These are phyloP conservation scores for Macrophya annulata DNA, from an alignment of 2,888 invertebrate species.

Conservation along the genomic window DNA sequence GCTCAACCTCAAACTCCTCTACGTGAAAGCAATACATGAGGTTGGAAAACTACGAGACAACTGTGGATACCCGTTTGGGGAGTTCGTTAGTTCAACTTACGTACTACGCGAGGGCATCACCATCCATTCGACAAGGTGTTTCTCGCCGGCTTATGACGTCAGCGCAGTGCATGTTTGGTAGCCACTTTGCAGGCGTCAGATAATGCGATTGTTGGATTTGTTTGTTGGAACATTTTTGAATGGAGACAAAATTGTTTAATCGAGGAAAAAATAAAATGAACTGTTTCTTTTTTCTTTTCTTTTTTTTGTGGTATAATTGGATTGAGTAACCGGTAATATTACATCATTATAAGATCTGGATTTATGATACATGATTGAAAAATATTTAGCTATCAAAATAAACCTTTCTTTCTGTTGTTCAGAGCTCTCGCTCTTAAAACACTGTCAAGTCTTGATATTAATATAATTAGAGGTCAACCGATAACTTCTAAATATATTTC, in stretches of 20 bases:
- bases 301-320: not conserved
- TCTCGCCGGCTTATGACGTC: not conserved
- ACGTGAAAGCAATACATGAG: slow-evolving; percentile 35
- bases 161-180: slow-evolving; percentile 4
- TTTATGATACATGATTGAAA: too few relatives aligned
- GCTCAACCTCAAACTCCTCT: slow-evolving; percentile 17
- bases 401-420: too few relatives aligned
- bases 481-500: too few relatives aligned
- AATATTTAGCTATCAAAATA: too few relatives aligned
- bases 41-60: slow-evolving; percentile 32
- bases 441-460: too few relatives aligned
- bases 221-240: too few relatives aligned
- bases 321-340: too few relatives aligned
- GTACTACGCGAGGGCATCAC: slow-evolving; percentile 30
- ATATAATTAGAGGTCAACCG: too few relatives aligned
- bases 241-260: too few relatives aligned
- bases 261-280: not conserved
- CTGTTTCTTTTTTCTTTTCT: too few relatives aligned
- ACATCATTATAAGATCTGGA: too few relatives aligned
- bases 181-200: not conserved
- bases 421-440: too few relatives aligned
- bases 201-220: not conserved
- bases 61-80: not conserved
- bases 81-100: slow-evolving; percentile 26
- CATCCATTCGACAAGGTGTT: not conserved